phyloP scores from a whole-genome alignment of 30 jellyfish, hydroid and myxozoan species.

The Pseudorhiza aurosa region DNA sequence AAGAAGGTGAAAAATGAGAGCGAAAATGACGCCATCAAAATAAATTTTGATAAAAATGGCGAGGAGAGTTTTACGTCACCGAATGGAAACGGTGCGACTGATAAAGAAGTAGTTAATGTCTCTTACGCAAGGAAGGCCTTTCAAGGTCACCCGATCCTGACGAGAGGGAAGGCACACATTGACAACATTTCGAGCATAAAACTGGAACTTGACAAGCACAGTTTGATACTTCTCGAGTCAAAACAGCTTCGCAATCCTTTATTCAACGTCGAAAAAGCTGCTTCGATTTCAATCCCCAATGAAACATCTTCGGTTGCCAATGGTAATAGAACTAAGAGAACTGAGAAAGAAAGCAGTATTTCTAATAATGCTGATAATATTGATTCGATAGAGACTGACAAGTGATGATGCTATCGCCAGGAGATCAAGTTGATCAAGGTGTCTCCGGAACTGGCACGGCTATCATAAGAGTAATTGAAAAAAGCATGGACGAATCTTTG shows the following conservation, averaged over 20 bases:
- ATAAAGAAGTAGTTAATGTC: neutral
- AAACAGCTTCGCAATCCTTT: neutral
- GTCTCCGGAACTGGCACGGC: too few species aligned
- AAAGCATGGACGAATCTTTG: too few species aligned
- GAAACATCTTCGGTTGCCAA: conserved; percentile 44
- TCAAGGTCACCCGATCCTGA: neutral
- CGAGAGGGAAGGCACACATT: neutral
- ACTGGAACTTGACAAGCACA: neutral
- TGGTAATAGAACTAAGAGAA: too few species aligned
- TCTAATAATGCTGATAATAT: too few species aligned
- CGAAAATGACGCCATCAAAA: neutral
- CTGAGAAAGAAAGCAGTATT: too few species aligned
- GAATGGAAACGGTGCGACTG: too few species aligned
- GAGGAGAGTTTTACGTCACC: neutral
- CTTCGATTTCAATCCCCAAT: conserved; percentile 57
- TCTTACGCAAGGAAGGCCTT: neutral
- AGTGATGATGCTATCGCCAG: too few species aligned
- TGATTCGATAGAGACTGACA: too few species aligned
- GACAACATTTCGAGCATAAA: neutral
- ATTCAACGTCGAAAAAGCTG: neutral
- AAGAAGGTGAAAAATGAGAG: too few species aligned
- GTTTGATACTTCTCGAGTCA: neutral
- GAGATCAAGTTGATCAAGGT: too few species aligned
- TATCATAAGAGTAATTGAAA: too few species aligned
- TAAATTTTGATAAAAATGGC: neutral